Evolutionary conservation across 2,113 vertebrate genomes (phyloP).

Genomic region (Pyrgilauda ruficollis): DNA sequence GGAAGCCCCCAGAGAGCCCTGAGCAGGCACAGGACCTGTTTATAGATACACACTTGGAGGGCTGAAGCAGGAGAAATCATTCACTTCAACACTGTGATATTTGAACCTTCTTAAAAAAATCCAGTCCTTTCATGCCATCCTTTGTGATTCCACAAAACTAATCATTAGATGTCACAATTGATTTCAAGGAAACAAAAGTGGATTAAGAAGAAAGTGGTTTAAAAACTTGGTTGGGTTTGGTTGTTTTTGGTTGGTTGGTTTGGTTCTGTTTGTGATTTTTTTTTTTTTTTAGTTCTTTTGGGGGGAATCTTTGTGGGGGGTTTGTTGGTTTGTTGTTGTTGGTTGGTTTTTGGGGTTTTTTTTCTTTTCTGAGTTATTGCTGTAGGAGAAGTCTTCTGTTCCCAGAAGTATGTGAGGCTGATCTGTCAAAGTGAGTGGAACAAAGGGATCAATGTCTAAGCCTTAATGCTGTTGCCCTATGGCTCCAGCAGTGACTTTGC

Average conservation of each 20-base stretch:
- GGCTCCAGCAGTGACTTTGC: neutral
- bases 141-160: neutral
- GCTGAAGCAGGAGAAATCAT: neutral
- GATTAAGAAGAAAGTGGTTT: neutral
- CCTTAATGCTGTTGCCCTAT: neutral
- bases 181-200: neutral
- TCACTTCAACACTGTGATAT: neutral
- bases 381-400: neutral
- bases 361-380: neutral
- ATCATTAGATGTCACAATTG: neutral
- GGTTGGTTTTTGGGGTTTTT: neutral
- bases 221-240: neutral
- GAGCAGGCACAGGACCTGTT: neutral
- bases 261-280: neutral
- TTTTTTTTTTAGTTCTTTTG: neutral
- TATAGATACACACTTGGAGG: neutral
- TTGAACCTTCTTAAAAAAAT: neutral
- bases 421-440: neutral
- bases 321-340: neutral
- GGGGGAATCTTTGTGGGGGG: rapidly evolving
- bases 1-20: neutral
- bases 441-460: neutral
- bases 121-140: neutral
- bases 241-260: neutral
- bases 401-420: neutral